These are phyloP conservation scores for Theretra japonica DNA, from an alignment of 2,888 invertebrate genomes.

Conservation along the genomic window DNA sequence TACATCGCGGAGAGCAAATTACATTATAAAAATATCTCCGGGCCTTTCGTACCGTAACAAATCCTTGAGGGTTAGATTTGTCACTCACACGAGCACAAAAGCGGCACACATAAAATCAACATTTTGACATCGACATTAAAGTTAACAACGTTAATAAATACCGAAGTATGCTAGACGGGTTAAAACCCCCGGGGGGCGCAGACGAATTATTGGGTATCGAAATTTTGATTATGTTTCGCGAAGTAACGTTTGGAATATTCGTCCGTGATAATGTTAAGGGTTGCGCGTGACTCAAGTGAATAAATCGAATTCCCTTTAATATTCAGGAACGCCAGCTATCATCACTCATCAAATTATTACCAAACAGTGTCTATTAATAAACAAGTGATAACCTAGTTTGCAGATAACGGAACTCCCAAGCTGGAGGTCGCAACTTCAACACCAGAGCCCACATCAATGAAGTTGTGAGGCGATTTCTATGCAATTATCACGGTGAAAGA, in stretches of 20 bases:
- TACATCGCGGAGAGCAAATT: neutral
- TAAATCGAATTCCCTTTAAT: neutral
- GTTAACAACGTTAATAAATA: slow-evolving; percentile 16
- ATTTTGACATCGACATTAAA: slow-evolving; percentile 12
- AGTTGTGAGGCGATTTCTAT: too few relatives aligned
- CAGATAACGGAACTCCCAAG: too few relatives aligned
- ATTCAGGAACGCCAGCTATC: neutral
- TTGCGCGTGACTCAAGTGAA: neutral
- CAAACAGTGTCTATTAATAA: neutral
- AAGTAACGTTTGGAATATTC: slow-evolving; percentile 4
- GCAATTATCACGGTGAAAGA: too few relatives aligned
- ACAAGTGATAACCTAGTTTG: too few relatives aligned
- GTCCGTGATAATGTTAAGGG: neutral
- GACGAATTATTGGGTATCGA: slow-evolving; percentile 19
- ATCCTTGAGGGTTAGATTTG: neutral
- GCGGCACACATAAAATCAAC: neutral
- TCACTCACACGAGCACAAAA: neutral
- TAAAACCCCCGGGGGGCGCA: neutral
- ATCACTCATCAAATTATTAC: neutral
- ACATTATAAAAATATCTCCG: neutral
- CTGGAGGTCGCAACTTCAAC: too few relatives aligned
- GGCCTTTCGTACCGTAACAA: neutral
- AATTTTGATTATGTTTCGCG: slow-evolving; percentile 14
- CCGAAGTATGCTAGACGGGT: neutral
- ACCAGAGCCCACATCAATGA: too few relatives aligned